phyloP scores from a whole-genome alignment of 2,113 vertebrate species.

The Larimichthys crocea region DNA sequence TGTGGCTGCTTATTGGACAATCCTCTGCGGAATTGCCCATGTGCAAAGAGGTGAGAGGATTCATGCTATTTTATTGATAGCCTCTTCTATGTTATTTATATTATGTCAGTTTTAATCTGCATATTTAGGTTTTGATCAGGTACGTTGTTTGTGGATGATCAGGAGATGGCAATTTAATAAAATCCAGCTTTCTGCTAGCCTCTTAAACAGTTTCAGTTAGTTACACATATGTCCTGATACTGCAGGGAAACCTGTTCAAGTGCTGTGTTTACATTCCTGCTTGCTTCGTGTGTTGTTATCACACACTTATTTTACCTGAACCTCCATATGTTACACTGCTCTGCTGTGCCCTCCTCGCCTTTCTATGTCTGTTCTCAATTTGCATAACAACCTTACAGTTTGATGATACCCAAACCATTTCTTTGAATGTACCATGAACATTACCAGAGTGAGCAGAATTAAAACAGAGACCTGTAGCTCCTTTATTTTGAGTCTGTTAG shows the following conservation, averaged over 20 bases:
- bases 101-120: too few relatives aligned
- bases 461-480: neutral
- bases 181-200: neutral
- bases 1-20: slow-evolving; percentile 59
- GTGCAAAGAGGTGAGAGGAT: slow-evolving; percentile 84
- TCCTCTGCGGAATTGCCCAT: slow-evolving; percentile 79
- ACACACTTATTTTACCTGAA: slow-evolving; percentile 17
- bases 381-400: slow-evolving; percentile 54
- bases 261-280: neutral
- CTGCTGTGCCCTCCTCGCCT: neutral
- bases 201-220: neutral
- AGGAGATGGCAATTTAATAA: neutral
- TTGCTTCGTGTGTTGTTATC: neutral
- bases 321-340: slow-evolving; percentile 40
- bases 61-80: neutral
- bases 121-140: neutral
- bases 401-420: slow-evolving; percentile 48
- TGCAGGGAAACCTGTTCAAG: neutral
- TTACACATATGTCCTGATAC: neutral
- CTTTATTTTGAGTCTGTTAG: neutral
- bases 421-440: slow-evolving; percentile 31
- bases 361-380: slow-evolving; percentile 40
- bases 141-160: neutral
- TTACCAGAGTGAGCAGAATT: neutral
- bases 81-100: neutral